Evolutionary conservation across 2,797 vertebrate species (phyloP).

Genomic region (Platalea minor): DNA sequence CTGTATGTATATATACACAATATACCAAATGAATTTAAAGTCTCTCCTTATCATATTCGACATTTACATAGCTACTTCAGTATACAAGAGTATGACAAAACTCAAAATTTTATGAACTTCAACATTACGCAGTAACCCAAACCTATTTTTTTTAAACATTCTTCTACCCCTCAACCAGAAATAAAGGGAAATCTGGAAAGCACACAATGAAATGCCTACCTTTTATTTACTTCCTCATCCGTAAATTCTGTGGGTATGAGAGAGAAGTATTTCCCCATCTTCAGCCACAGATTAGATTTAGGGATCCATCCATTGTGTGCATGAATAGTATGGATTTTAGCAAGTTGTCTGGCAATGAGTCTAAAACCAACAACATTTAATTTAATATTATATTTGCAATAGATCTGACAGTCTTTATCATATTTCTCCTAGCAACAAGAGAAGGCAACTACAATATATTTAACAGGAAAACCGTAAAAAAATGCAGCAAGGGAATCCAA

Average conservation of each 20-base stretch:
- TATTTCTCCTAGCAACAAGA: background rate
- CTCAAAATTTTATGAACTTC: background rate
- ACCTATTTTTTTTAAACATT: background rate
- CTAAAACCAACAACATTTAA: slow-evolving; percentile 63
- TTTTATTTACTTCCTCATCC: slow-evolving; percentile 84
- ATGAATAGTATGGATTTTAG: slow-evolving; percentile 97
- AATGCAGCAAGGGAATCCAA: background rate
- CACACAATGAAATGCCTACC: slow-evolving; percentile 72
- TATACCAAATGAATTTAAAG: background rate
- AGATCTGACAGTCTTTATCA: background rate
- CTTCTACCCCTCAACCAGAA: background rate
- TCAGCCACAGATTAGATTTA: slow-evolving; percentile 94
- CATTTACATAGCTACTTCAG: background rate
- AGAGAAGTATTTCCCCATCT: slow-evolving; percentile 95
- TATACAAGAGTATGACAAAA: background rate
- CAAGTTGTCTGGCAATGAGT: slow-evolving; percentile 92
- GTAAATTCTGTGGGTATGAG: slow-evolving; percentile 89
- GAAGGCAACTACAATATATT: background rate
- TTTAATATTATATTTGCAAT: background rate
- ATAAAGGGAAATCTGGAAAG: background rate
- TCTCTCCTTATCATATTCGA: background rate
- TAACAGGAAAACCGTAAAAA: background rate
- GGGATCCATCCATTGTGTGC: slow-evolving; percentile 98
- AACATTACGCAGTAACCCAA: accelerated
- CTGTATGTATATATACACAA: background rate